phyloP scores from a whole-genome alignment of 2,888 invertebrate genomes.

The Drosophila peninsularis region DNA sequence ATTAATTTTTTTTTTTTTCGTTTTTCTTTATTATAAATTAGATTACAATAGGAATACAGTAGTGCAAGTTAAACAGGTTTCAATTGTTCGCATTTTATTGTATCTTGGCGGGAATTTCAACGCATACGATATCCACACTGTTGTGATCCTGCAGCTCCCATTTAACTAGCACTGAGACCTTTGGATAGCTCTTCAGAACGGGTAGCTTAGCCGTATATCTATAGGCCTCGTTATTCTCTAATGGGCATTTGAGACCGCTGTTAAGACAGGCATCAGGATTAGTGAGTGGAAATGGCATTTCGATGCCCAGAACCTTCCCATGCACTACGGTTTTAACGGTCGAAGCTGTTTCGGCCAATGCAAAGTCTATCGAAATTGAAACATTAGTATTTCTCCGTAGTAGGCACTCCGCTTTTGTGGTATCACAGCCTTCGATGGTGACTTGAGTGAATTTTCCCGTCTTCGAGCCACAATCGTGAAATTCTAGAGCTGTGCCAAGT shows the following conservation, averaged over 20 bases:
- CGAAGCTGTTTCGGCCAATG: conserved; percentile 86
- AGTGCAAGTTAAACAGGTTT: conserved; percentile 35
- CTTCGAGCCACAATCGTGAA: conserved; percentile 85
- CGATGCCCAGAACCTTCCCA: conserved; percentile 90
- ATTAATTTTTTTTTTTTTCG: conserved; percentile 26
- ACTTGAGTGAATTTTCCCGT: conserved; percentile 87
- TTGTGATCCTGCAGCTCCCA: conserved; percentile 89
- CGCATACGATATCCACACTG: conserved; percentile 88
- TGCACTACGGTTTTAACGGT: conserved; percentile 87
- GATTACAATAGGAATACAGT: conserved; percentile 61
- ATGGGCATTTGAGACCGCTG: conserved; percentile 85
- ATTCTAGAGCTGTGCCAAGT: conserved; percentile 10
- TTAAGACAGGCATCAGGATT: conserved; percentile 87
- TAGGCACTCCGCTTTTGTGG: conserved; percentile 86
- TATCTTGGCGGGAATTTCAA: conserved; percentile 89
- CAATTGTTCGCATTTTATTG: conserved; percentile 74
- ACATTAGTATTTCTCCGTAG: conserved; percentile 88
- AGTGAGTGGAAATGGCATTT: conserved; percentile 90
- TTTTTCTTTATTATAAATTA: conserved; percentile 53
- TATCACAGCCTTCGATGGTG: conserved; percentile 87
- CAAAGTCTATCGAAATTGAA: conserved; percentile 88
- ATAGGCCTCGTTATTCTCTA: conserved; percentile 86
- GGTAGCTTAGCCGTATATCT: conserved; percentile 85
- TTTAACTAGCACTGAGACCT: conserved; percentile 88
- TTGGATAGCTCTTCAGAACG: conserved; percentile 88